A percentile compares a stretch with the other conserved stretches of the same genome.
Evolutionary conservation across 2,113 vertebrate genomes (phyloP).

Genomic region (Neolamprologus cancellatus): DNA sequence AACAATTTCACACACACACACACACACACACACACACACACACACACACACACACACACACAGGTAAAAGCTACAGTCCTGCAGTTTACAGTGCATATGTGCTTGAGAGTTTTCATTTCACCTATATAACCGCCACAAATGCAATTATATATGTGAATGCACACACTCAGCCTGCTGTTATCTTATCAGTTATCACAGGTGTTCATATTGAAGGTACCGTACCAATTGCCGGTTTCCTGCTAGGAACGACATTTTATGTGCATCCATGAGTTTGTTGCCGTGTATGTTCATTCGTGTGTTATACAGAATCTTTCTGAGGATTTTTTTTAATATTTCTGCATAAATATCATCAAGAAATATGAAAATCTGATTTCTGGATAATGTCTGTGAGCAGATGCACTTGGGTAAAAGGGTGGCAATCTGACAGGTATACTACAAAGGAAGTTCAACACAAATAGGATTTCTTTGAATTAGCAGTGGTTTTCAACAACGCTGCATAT

Average conservation of each 20-base stretch:
- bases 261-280: neutral
- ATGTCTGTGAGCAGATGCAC: neutral
- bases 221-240: neutral
- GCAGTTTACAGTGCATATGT: neutral
- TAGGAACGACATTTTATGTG: neutral
- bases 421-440: neutral
- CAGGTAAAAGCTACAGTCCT: neutral
- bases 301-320: neutral
- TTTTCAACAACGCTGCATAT: neutral
- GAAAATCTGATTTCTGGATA: neutral
- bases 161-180: neutral
- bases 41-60: neutral
- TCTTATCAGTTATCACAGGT: slow-evolving; percentile 51
- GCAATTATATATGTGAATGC: neutral
- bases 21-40: neutral
- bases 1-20: neutral
- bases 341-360: neutral
- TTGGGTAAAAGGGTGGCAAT: neutral
- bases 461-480: neutral
- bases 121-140: neutral
- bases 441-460: neutral
- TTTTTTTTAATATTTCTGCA: neutral
- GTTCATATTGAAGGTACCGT: neutral
- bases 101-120: neutral
- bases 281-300: neutral